Evolutionary conservation across 2,888 invertebrate genomes (phyloP).

Genomic region (Leucophenga maculata): DNA sequence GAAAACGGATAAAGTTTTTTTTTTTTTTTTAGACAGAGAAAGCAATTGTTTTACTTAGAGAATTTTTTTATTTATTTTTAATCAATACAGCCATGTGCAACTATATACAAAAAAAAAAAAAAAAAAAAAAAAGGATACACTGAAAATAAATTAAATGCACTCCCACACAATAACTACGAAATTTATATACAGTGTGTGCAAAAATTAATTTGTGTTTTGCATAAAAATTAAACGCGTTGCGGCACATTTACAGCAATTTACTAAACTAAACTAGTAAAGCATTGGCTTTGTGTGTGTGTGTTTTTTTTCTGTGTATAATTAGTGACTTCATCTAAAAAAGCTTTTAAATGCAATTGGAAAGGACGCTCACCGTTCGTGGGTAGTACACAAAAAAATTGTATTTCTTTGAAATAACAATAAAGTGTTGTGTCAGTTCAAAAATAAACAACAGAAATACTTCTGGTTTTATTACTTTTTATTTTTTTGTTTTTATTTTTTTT

Average conservation of each 20-base stretch:
- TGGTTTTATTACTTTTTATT: neutral
- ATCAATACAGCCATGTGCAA: neutral
- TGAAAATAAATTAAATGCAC: slow-evolving; percentile 30
- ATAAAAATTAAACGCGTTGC: neutral
- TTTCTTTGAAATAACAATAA: neutral
- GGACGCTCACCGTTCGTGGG: slow-evolving; percentile 52
- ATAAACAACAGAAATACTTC: slow-evolving; percentile 5
- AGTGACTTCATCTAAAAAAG: neutral
- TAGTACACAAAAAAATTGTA: slow-evolving; percentile 18
- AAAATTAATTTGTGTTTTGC: neutral
- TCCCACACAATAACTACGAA: slow-evolving; percentile 23
- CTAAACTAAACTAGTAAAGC: too few species aligned
- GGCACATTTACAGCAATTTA: neutral
- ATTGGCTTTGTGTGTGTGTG: too few species aligned
- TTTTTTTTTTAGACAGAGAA: too few species aligned
- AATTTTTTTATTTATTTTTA: too few species aligned
- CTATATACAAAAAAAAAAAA: slow-evolving; percentile 21
- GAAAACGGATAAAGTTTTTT: too few species aligned
- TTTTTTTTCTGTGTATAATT: too few species aligned
- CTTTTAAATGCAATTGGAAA: slow-evolving; percentile 30
- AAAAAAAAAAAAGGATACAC: slow-evolving; percentile 35
- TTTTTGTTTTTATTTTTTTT: slow-evolving; percentile 42
- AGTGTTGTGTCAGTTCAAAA: too few species aligned
- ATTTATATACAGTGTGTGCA: slow-evolving; percentile 1
- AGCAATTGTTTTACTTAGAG: too few species aligned